Percentiles rank a stretch among this genome's conserved stretches.
phyloP scores from a whole-genome alignment of 2,888 invertebrate species.

The Tipula confusa region DNA sequence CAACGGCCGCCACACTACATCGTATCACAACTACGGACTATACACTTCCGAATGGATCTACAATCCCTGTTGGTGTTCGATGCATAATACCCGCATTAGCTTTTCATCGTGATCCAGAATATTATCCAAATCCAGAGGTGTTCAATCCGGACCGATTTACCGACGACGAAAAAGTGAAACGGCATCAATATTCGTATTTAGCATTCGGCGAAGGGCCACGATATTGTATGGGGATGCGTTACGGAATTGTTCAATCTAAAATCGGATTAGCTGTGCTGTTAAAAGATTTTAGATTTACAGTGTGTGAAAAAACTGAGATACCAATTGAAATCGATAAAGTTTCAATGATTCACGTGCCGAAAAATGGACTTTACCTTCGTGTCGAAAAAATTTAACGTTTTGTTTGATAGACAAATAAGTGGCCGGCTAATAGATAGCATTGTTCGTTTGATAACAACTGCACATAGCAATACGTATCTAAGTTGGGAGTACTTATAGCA shows the following conservation, averaged over 20 bases:
- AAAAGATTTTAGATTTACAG: conserved; percentile 34
- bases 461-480: too few species aligned
- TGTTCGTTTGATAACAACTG: too few species aligned
- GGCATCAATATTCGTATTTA: conserved; percentile 40
- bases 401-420: too few species aligned
- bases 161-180: conserved; percentile 38
- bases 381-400: conserved; percentile 35
- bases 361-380: conserved; percentile 34
- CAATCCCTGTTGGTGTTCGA: conserved; percentile 40
- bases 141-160: conserved; percentile 47
- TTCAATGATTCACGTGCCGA: conserved; percentile 34
- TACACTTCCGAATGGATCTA: conserved; percentile 38
- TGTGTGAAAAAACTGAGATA: conserved; percentile 32
- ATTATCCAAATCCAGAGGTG: conserved; percentile 40
- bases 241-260: conserved; percentile 35
- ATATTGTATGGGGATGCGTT: conserved; percentile 35
- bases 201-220: conserved; percentile 45
- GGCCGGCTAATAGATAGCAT: too few species aligned
- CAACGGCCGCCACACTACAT: conserved; percentile 17
- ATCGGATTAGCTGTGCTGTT: conserved; percentile 34
- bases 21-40: neutral
- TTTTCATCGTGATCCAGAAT: conserved; percentile 42
- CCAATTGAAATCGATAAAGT: conserved; percentile 33
- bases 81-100: conserved; percentile 41
- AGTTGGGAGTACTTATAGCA: too few species aligned